Evolutionary conservation across 2,797 vertebrate genomes (phyloP).

Genomic region (Sphenopsis melanotis): DNA sequence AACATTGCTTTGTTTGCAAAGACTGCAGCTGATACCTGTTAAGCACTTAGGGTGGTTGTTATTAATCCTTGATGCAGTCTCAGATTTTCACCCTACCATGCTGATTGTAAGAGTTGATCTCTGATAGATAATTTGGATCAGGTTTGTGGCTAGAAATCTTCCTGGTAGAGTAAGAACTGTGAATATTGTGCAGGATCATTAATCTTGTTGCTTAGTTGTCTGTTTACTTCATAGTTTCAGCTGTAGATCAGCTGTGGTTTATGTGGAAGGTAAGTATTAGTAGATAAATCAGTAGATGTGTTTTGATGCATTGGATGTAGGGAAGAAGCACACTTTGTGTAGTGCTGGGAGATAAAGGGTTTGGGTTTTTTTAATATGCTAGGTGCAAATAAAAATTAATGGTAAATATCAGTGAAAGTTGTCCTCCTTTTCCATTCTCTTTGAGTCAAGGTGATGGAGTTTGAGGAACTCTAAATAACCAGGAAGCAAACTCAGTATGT

Average conservation of each 20-base stretch:
- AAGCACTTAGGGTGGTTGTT: neutral
- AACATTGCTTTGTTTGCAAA: neutral
- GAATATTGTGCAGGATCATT: neutral
- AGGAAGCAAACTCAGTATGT: fast-evolving
- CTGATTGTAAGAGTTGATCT: neutral
- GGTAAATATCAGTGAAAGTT: neutral
- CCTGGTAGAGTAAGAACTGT: neutral
- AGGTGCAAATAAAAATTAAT: neutral
- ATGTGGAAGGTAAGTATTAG: neutral
- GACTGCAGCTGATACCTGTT: neutral
- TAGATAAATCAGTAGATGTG: neutral
- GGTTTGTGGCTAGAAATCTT: neutral
- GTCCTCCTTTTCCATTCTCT: neutral
- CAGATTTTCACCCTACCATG: neutral
- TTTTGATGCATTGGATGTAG: neutral
- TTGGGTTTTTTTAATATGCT: neutral
- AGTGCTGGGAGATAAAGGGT: neutral
- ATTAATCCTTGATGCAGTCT: neutral
- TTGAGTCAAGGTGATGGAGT: neutral
- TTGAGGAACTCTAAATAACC: neutral
- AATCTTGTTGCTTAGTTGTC: neutral
- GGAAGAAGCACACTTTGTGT: neutral
- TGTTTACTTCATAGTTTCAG: neutral
- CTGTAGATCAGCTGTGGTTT: neutral
- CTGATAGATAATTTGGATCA: neutral